Percentiles rank a stretch among this genome's conserved stretches.
Conservation (phyloP, 30 jellyfish, hydroid and myxozoan genomes). For the Turritopsis dohrnii region DNA sequence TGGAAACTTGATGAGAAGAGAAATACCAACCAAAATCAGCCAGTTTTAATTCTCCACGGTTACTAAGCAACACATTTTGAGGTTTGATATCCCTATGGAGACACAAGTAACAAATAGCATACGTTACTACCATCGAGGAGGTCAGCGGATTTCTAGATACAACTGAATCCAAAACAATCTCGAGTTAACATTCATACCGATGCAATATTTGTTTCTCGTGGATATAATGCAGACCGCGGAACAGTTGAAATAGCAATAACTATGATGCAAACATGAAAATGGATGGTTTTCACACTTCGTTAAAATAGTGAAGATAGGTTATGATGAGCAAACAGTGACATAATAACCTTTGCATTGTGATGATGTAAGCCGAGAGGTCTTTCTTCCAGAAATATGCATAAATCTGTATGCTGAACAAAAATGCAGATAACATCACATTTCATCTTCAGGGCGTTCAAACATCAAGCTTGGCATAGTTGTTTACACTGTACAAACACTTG, state of each 20-base stretch:
- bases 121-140: too few relatives aligned
- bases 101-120: background rate
- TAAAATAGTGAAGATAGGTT: too few relatives aligned
- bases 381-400: slow-evolving; percentile 76
- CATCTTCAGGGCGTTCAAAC: too few relatives aligned
- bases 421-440: background rate
- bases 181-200: slow-evolving; percentile 46
- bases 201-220: slow-evolving; percentile 80
- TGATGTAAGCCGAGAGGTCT: slow-evolving; percentile 71
- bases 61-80: slow-evolving; percentile 80
- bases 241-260: slow-evolving; percentile 83
- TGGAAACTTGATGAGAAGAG: background rate
- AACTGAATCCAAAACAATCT: background rate
- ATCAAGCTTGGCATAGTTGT: background rate
- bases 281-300: too few relatives aligned
- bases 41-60: slow-evolving; percentile 82
- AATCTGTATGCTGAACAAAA: slow-evolving; percentile 69
- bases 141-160: too few relatives aligned
- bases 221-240: slow-evolving; percentile 76
- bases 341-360: slow-evolving; percentile 59
- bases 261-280: slow-evolving; percentile 18
- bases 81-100: slow-evolving; percentile 85
- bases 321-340: background rate
- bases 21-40: slow-evolving; percentile 96
- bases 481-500: background rate